Evolutionary conservation across 2,888 invertebrate genomes (phyloP), one percentile per base, ranked within the genome.

Genomic region (Zelleria hepariella): DNA sequence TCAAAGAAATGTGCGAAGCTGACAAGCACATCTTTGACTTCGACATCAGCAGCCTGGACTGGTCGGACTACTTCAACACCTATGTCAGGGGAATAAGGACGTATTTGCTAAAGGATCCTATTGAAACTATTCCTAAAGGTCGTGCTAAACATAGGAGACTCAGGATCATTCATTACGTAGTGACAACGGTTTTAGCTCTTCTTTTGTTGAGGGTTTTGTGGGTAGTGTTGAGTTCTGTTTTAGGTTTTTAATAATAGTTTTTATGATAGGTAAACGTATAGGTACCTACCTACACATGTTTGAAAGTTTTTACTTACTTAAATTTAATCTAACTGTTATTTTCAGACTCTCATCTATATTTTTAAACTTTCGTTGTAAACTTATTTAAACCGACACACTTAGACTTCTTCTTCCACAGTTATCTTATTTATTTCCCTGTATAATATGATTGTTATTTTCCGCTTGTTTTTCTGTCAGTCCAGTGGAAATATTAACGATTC

Each of bases 81-180:
- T 95, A 94, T 67, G 82, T 93, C 6, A 80, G 90, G 61, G 96
- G 96, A 0, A 85, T 94, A n/a, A 86, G 95, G 59, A 78, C 91
- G 0, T 95, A 93, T 68, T 77, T 96, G 1, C 78, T 95, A 1
- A 95, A 95, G 68, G 96, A 96, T 66, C 92, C 94, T 0, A 67
- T 92, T 0, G 91, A 92, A 0, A 94, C 93, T 0, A 72, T 95
- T 0, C 91, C 92, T 0, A 85, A 89, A 8, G 93, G 91, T 62
- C 75, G 76, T 42, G 91, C 84, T 73, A 92, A 88, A 49, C 63
- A 70, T 18, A 59, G 61, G 1, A 72, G 69, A 6, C 60, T 86
- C 0, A 73, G 68, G 26, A 42, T 66, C 0, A 48, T 77, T 0
- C 86, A 86, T 27, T 85, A 78, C 20, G 21, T 55, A 2, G 20